Conservation (phyloP, 2,113 vertebrate genomes). For the Malurus alboscapulatus region DNA sequence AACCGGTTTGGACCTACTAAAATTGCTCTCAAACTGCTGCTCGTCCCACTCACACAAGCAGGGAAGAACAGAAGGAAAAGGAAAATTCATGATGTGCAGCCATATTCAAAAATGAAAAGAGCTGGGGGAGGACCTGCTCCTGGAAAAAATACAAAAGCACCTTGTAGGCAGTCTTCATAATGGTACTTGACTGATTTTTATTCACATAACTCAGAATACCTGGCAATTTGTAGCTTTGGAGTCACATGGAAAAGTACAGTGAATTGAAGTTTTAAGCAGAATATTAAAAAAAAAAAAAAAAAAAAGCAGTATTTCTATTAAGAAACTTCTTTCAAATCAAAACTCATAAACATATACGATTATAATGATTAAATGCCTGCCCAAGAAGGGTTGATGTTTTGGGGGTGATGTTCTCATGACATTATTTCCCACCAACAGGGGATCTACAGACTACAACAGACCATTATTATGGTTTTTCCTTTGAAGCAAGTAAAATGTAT, state of each 20-base stretch:
- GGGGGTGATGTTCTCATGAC: not conserved
- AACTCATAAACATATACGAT: not conserved
- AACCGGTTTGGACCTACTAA: not conserved
- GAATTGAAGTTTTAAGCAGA: not conserved
- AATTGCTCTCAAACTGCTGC: fast-evolving
- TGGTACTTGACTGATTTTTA: conserved; percentile 29
- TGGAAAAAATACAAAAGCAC: not conserved
- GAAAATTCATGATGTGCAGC: not conserved
- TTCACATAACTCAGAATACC: conserved; percentile 16
- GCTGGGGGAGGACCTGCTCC: conserved; percentile 3
- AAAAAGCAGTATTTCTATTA: not conserved
- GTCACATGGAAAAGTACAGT: not conserved
- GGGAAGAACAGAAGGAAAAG: not conserved
- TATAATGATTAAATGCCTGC: not conserved
- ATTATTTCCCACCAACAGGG: not conserved
- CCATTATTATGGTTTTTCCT: not conserved
- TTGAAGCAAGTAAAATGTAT: not conserved
- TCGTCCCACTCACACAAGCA: not conserved
- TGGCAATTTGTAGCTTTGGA: conserved; percentile 1
- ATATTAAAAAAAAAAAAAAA: not conserved
- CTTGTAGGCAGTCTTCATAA: conserved; percentile 33
- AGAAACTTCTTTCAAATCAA: not conserved
- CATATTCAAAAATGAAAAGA: not conserved
- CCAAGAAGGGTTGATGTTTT: not conserved
- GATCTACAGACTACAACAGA: not conserved